Base-by-base conservation (phyloP, 1,140 invertebrate genomes). In the Oncopodura yosiiana region DNA sequence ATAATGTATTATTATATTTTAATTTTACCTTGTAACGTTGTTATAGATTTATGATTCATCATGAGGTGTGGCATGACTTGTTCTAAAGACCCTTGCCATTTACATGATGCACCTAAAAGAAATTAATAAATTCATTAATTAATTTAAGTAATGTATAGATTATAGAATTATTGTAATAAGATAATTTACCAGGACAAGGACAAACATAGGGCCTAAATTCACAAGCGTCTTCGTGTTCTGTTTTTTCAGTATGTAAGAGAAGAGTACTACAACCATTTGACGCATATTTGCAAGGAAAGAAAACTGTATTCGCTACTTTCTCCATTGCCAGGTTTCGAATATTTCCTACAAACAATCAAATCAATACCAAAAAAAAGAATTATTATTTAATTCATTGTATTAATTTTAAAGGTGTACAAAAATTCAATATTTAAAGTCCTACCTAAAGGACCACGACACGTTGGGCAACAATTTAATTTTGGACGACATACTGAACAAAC, bases 271-370 rank as follows among this genome's bases (percentile, higher is more conserved):
- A 99, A 12, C 96, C 96, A 66, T 88, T 93, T 41, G 83, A 85
- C n/a, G 87, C 87, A 75, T 97, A 98, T 75, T 97, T 97, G 75
- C 96, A 99, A 0, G 96, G 94, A 69, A 99, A 99, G 78, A 93
- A 86, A 3, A 99, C 87, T 64, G 94, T 97, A 56, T 85, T 87
- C 8, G 96, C 95, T 5, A 99, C 93, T 71, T 97, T 97, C 69
- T 99, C 96, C 94, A 99, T 98, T 21, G 92, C 93, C 66, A 98
- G 74, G 73, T 99, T 99, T 57, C 94, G 79, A 66, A 99, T 97
- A 72, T 95, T 96, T 53, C 92, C 92, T 87, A 62, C 8, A 71
- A 68, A 53, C 55, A 29, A 56, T 27, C 11, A 18, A 36, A 46
- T 51, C 11, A 41, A 37, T 6, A 52, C 18, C 1, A 57, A 42